Percentiles rank a stretch among this genome's conserved stretches.
Evolutionary conservation across 2,888 invertebrate species (phyloP).

Genomic region (Drosophila mulleri): DNA sequence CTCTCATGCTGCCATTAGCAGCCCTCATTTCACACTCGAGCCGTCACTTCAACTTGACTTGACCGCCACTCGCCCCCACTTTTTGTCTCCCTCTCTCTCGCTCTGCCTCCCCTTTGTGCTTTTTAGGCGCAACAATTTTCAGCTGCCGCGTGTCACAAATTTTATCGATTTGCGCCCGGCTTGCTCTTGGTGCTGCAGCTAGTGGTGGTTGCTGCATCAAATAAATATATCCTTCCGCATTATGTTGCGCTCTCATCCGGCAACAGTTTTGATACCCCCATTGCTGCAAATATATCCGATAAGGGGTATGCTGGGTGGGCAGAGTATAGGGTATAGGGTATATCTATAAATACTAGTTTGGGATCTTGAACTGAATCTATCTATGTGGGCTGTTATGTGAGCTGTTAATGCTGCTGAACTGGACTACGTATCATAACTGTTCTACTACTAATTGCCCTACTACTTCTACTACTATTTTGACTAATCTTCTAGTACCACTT

Average conservation of each 20-base stretch:
- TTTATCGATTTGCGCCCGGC: constrained; percentile 65
- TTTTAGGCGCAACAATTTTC: constrained; percentile 75
- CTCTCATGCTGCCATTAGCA: constrained; percentile 73
- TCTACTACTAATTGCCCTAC: not conserved
- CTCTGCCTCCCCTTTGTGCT: not conserved
- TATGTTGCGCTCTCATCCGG: constrained; percentile 71
- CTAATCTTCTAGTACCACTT: not conserved
- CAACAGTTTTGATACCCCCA: constrained; percentile 59
- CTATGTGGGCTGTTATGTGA: no score
- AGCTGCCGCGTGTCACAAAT: constrained; percentile 79
- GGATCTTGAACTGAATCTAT: not conserved
- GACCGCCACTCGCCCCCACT: constrained; percentile 42
- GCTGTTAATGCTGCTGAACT: not conserved
- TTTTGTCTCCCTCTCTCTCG: not conserved
- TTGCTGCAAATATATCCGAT: not conserved
- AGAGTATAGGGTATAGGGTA: not conserved
- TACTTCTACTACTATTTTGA: not conserved
- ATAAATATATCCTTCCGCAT: constrained; percentile 81
- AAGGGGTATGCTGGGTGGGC: not conserved
- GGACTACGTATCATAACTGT: not conserved
- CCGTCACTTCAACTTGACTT: constrained; percentile 71
- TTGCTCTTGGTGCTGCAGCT: constrained; percentile 23
- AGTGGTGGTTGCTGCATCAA: constrained; percentile 65
- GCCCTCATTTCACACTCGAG: constrained; percentile 72
- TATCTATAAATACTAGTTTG: not conserved